Evolutionary conservation across 2,113 vertebrate species (phyloP).

Genomic region (Gadus chalcogrammus): DNA sequence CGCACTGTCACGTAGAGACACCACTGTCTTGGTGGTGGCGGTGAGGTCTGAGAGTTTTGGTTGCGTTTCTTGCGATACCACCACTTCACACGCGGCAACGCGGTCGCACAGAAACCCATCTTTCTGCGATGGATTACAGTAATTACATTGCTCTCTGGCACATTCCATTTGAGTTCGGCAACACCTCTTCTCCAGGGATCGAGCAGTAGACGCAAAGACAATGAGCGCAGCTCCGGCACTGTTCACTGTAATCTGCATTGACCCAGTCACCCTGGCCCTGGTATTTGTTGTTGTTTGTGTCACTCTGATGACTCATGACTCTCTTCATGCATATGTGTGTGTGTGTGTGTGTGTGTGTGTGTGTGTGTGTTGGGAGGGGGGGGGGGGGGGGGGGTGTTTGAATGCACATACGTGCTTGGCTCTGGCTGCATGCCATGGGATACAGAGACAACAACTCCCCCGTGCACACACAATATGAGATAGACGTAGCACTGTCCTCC

Average conservation of each 20-base stretch:
- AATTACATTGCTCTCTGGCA: not conserved
- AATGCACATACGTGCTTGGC: not conserved
- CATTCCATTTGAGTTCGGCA: constrained; percentile 7
- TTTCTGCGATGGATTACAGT: constrained; percentile 4
- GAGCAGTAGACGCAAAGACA: not conserved
- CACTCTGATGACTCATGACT: constrained; percentile 26
- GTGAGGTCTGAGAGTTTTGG: too few species aligned
- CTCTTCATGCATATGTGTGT: constrained; percentile 7
- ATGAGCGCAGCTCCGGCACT: constrained; percentile 7
- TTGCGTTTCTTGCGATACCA: too few species aligned
- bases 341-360: constrained; percentile 8
- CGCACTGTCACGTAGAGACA: too few species aligned
- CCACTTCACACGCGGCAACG: not conserved
- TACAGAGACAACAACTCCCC: not conserved
- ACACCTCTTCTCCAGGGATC: not conserved
- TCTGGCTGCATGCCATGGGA: constrained; percentile 22
- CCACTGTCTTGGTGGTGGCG: too few species aligned
- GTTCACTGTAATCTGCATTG: constrained; percentile 17
- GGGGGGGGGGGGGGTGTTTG: too few species aligned
- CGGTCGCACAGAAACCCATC: not conserved
- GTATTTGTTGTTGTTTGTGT: constrained; percentile 43
- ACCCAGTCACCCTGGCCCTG: constrained; percentile 20
- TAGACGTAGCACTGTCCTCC: not conserved
- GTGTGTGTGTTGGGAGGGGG: too few species aligned
- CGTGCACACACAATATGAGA: not conserved